phyloP scores from a whole-genome alignment of 1,140 invertebrate genomes.

The Thaumetopoea pityocampa region DNA sequence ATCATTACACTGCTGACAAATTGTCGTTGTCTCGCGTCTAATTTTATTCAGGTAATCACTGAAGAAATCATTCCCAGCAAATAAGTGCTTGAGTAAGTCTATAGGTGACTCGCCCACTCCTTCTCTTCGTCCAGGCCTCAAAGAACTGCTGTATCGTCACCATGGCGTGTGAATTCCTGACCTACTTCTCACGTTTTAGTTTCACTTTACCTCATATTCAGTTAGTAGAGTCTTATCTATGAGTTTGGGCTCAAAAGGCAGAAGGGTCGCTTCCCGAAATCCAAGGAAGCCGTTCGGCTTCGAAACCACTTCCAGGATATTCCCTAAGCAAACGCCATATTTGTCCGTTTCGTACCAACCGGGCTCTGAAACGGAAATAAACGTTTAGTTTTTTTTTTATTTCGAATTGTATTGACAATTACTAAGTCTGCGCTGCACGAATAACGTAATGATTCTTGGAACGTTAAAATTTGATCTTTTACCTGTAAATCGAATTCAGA shows the following conservation, averaged over 20 bases:
- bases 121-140: no score
- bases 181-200: neutral
- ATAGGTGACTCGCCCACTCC: no score
- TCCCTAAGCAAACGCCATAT: constrained; percentile 95
- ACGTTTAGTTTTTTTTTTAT: neutral
- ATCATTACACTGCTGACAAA: no score
- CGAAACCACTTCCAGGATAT: constrained; percentile 89
- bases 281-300: constrained; percentile 77
- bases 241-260: constrained; percentile 95
- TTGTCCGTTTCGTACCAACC: constrained; percentile 88
- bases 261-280: constrained; percentile 91
- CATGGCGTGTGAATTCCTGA: neutral
- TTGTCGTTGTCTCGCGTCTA: no score
- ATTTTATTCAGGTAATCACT: no score
- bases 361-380: constrained; percentile 77
- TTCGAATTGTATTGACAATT: neutral
- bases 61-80: no score
- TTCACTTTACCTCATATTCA: constrained; percentile 82
- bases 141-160: no score
- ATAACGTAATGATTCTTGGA: no score
- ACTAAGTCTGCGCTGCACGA: no score
- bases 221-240: constrained; percentile 89
- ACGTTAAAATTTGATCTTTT: no score
- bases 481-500: no score
- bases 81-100: no score